phyloP scores from a whole-genome alignment of 2,888 invertebrate species.

The Xestia sexstrigata region DNA sequence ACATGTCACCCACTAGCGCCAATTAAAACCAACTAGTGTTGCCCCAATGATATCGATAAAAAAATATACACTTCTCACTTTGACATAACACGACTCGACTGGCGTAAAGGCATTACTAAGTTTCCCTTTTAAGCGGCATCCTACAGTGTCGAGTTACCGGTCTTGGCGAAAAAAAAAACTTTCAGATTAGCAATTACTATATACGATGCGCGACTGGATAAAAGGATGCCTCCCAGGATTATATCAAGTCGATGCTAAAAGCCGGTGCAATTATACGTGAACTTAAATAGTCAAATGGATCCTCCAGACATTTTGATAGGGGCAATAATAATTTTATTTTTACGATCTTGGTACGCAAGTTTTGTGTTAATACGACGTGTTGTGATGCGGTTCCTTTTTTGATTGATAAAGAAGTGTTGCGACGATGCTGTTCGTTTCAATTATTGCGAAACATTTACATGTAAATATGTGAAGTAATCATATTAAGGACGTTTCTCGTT shows the following conservation, averaged over 20 bases:
- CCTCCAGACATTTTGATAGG: slow-evolving; percentile 66
- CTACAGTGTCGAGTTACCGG: slow-evolving; percentile 84
- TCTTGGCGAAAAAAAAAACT: slow-evolving; percentile 72
- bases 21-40: slow-evolving; percentile 85
- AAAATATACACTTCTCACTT: slow-evolving; percentile 74
- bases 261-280: slow-evolving; percentile 74
- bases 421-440: slow-evolving; percentile 56
- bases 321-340: slow-evolving; percentile 74
- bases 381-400: slow-evolving; percentile 56
- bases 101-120: slow-evolving; percentile 86
- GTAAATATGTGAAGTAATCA: slow-evolving; percentile 34
- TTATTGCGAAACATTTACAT: slow-evolving; percentile 57
- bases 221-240: slow-evolving; percentile 79
- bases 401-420: slow-evolving; percentile 51
- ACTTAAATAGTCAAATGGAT: slow-evolving; percentile 75
- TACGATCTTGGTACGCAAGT: slow-evolving; percentile 63
- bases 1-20: slow-evolving; percentile 68
- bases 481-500: slow-evolving; percentile 16
- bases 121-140: slow-evolving; percentile 85
- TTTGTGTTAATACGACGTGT: slow-evolving; percentile 66
- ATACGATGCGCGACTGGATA: slow-evolving; percentile 75
- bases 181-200: slow-evolving; percentile 82
- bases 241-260: slow-evolving; percentile 69
- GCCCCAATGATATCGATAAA: slow-evolving; percentile 81
- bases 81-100: slow-evolving; percentile 84